Evolutionary conservation across 2,888 invertebrate genomes (phyloP), one percentile per base, ranked within the genome.

Genomic region (Chrysolina americana): DNA sequence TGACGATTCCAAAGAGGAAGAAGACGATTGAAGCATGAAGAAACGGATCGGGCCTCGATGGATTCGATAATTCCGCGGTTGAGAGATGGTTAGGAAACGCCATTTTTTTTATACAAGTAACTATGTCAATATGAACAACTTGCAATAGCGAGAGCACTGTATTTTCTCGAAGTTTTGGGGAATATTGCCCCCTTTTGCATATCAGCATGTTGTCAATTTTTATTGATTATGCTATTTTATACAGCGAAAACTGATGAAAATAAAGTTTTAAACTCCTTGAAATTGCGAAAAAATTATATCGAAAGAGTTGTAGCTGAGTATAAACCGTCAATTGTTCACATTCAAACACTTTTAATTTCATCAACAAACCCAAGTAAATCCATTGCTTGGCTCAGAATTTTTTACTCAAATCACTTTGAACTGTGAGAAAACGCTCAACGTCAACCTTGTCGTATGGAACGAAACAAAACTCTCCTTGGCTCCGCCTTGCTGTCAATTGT

Each of bases 1-100:
- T 23, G 71, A 71, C 3, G 77, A 77, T 41, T 70, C 71, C 64
- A 77, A 77, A 64, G 75, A 70, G 11, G 73, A 73, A 9, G 70
- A 73, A 5, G 73, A 73, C 48, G 70, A 74, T 17, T 71, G 71
- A 71, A 13, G 19, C 23, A 48, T 41, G 21, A 56, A 23, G 21
- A n/a, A 10, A 36, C 3, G 5, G 2, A 36, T 6, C 36, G 0
- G 36, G 36, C 36, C 8, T 36, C 8, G 6, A 36, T 36, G 36
- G 3, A 8, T 36, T 36, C 36, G 8, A 6, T 36, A 0, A 36
- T 36, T 0, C 36, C 19, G 53, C 4, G 21, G 21, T 53, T 53
- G 53, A 53, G 21, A 21, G 19, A 53, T 19, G 21, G 11, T 21
- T 53, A 21, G 21, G 21, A 19, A 53, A 53, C 21, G 17, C 19